Evolutionary conservation across 2,113 vertebrate species (phyloP).

Genomic region (Stegastes partitus): DNA sequence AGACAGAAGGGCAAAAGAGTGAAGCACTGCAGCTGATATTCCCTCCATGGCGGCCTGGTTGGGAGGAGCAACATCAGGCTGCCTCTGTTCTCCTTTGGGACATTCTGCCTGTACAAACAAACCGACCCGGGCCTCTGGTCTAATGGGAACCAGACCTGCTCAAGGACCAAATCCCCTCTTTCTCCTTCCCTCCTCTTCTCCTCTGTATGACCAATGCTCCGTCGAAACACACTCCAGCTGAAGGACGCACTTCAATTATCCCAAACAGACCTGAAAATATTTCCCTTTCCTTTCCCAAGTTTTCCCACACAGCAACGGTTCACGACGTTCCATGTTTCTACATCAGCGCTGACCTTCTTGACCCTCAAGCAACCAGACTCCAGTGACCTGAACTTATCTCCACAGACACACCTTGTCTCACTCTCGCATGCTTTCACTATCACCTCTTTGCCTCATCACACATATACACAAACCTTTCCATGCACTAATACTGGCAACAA

Average conservation of each 20-base stretch:
- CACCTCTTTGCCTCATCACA: slow-evolving; percentile 35
- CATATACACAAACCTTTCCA: slow-evolving; percentile 11
- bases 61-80: slow-evolving; percentile 79
- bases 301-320: slow-evolving; percentile 78
- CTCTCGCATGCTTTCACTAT: slow-evolving; percentile 67
- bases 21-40: slow-evolving; percentile 77
- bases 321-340: slow-evolving; percentile 58
- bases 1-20: slow-evolving; percentile 60
- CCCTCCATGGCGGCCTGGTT: slow-evolving; percentile 54
- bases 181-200: not conserved
- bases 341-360: slow-evolving; percentile 72
- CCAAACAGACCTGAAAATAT: slow-evolving; percentile 87
- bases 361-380: slow-evolving; percentile 63
- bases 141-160: slow-evolving; percentile 88
- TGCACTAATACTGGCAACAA: not conserved
- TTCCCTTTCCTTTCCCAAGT: slow-evolving; percentile 61
- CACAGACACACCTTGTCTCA: slow-evolving; percentile 50
- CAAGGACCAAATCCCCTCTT: slow-evolving; percentile 64
- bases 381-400: slow-evolving; percentile 66
- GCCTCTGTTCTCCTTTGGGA: slow-evolving; percentile 80
- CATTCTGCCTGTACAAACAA: slow-evolving; percentile 83
- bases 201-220: slow-evolving; percentile 52
- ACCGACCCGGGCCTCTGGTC: slow-evolving; percentile 76
- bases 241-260: slow-evolving; percentile 85
- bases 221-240: slow-evolving; percentile 74